A percentile compares a stretch with the other conserved stretches of the same genome.
Conservation (phyloP, 2,113 vertebrate species). For the Mustela lutreola region DNA sequence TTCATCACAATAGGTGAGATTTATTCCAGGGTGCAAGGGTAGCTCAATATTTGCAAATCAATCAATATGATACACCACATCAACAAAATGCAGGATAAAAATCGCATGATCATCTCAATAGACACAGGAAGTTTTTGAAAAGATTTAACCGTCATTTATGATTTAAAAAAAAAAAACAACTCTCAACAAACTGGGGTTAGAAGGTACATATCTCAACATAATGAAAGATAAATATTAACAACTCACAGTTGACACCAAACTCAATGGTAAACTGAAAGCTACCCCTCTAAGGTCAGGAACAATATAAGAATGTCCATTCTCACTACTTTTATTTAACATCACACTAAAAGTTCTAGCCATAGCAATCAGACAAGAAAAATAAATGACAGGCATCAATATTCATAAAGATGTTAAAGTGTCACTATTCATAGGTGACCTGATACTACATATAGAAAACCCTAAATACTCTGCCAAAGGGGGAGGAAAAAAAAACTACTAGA, state of each 20-base stretch:
- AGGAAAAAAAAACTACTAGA: neutral
- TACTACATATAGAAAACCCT: neutral
- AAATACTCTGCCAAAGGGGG: neutral
- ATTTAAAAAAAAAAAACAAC: neutral
- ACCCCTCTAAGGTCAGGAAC: neutral
- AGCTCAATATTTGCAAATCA: neutral
- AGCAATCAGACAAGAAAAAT: neutral
- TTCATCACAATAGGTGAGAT: neutral
- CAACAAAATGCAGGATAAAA: neutral
- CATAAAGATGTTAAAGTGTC: neutral
- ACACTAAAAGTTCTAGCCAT: neutral
- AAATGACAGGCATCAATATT: neutral
- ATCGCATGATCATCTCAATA: neutral
- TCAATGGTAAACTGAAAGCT: neutral
- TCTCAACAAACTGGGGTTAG: neutral
- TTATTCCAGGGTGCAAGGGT: neutral
- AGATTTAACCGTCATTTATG: neutral
- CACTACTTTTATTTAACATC: neutral
- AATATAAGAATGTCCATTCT: neutral
- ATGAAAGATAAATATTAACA: neutral
- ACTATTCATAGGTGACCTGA: neutral
- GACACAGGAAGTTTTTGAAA: neutral
- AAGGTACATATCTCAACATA: neutral
- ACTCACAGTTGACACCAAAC: neutral
- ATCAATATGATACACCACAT: neutral